A percentile compares a stretch with the other conserved stretches of the same genome.
Evolutionary conservation across 2,113 vertebrate genomes (phyloP).

Genomic region (Dicerorhinus sumatrensis): DNA sequence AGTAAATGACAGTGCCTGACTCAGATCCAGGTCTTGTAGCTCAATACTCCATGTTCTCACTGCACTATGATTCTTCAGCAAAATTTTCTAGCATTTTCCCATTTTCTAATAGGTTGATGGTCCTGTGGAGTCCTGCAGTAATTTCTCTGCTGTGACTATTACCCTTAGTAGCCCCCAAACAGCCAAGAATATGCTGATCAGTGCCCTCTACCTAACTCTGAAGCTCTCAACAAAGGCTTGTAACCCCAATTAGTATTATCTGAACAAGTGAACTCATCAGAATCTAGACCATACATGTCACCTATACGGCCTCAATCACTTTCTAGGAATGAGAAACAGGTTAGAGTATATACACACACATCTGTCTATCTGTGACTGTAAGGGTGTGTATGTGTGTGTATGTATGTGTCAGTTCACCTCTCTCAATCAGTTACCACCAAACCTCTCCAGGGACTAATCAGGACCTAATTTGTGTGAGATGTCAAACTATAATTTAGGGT

Average conservation of each 20-base stretch:
- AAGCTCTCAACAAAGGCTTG: not conserved
- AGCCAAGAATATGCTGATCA: not conserved
- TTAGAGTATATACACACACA: not conserved
- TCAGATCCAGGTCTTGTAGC: not conserved
- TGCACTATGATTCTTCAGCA: not conserved
- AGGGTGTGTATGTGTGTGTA: no score
- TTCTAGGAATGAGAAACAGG: not conserved
- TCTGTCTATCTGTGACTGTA: no score
- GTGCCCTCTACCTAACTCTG: not conserved
- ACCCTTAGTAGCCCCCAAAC: not conserved
- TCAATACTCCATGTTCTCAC: not conserved
- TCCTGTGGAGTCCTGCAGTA: not conserved
- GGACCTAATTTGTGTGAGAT: constrained; percentile 10
- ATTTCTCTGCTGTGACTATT: not conserved
- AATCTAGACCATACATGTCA: not conserved
- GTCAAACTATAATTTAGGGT: constrained; percentile 52
- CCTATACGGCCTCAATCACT: not conserved
- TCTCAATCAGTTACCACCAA: not conserved
- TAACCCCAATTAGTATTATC: not conserved
- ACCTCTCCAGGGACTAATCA: not conserved
- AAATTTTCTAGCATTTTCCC: not conserved
- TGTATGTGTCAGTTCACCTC: fast-evolving
- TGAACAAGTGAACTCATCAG: not conserved
- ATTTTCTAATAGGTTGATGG: not conserved
- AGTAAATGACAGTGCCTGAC: not conserved